Base-by-base conservation (phyloP, 92 coral and sea anemone species). In the Micromussa lordhowensis region DNA sequence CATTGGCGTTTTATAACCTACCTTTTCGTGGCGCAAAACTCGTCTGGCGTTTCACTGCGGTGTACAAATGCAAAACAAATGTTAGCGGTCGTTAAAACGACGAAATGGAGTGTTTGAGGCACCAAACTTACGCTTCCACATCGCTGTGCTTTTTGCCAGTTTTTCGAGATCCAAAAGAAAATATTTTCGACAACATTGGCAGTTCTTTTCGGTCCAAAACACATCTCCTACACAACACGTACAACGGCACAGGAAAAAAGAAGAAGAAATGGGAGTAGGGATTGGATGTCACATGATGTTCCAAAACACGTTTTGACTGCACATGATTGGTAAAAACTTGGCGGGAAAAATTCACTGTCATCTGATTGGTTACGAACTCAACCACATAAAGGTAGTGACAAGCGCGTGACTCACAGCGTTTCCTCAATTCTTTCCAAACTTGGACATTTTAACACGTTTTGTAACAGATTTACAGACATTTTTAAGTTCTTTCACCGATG, bases 101-200 rank as follows among this genome's bases (percentile, higher is more conserved):
- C 16, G 24, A 58, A 81, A 40, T 40, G 61, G 38, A 36, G 32
- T 31, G 29, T 74, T 15, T 11, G 68, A 59, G 30, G 32, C 68
- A 79, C 7, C 4, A 28, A 31, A 90, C 96, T 91, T 87, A 95
- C 98, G 78, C 36, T 58, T 92, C 95, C 79, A 59, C 85, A 87
- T 90, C 94, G 18, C 44, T 81, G 29, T 70, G 82, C 94, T 95
- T 97, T 90, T 97, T 95, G 26, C 78, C 87, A 13, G 94, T 76
- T 84, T 94, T 97, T 75, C 96, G 94, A 54, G 87, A 89, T 80
- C 95, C 93, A 91, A 96, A 97, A 8, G 98, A 91, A 90, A 97
- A 97, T 64, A 97, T 91, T 91, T 96, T 97, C 32, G 99, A 93
- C 79, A 97, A 85, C 99, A 97, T 97, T 69, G 73, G 79, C 73